A percentile compares a stretch with the other conserved stretches of the same genome.
Evolutionary conservation across 1,140 invertebrate genomes (phyloP).

Genomic region (Chrysopa pallens): DNA sequence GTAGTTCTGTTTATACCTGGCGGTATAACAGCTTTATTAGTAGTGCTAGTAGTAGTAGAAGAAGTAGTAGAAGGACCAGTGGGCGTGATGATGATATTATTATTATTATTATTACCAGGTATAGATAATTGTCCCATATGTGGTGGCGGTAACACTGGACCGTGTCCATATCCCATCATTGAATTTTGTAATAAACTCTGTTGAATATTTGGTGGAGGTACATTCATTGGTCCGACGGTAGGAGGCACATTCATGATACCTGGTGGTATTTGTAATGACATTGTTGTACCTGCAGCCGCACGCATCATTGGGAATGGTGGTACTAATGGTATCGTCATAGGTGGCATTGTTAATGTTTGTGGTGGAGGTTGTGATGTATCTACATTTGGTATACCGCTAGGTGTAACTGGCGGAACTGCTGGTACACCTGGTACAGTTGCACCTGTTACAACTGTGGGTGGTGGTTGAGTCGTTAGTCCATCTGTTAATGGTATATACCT

Average conservation of each 20-base stretch:
- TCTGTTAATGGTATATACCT: neutral
- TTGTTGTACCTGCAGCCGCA: conserved; percentile 26
- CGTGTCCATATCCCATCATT: conserved; percentile 23
- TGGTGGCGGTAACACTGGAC: neutral
- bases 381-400: conserved; percentile 22
- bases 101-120: conserved; percentile 4
- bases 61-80: too few species aligned
- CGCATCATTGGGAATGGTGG: conserved; percentile 23
- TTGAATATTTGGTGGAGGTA: conserved; percentile 43
- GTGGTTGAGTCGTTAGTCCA: neutral
- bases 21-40: too few species aligned
- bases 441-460: neutral
- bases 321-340: conserved; percentile 27
- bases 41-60: too few species aligned
- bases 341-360: conserved; percentile 29
- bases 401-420: conserved; percentile 11
- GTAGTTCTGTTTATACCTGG: too few species aligned
- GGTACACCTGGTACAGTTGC: conserved; percentile 6
- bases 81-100: neutral
- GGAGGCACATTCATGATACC: conserved; percentile 23
- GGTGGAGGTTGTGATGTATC: conserved; percentile 46
- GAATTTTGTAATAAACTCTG: conserved; percentile 27
- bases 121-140: conserved; percentile 11
- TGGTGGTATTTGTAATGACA: conserved; percentile 28
- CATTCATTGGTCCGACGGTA: conserved; percentile 35